phyloP scores from a whole-genome alignment of 2,888 invertebrate species.

The Andrena fulva region DNA sequence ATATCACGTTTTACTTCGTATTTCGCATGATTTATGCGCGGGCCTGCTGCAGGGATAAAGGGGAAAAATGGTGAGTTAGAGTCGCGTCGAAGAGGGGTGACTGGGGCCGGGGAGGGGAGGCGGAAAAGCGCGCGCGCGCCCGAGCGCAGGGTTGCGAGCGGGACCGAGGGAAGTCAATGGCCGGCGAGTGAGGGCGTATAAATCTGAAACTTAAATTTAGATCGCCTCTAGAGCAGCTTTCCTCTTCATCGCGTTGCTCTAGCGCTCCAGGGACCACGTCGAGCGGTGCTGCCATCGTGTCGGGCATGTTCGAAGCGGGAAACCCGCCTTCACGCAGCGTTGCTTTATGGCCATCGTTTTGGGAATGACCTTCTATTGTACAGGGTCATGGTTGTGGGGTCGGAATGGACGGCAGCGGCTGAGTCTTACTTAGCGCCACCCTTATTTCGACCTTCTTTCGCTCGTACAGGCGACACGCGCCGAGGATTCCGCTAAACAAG shows the following conservation, averaged over 20 bases:
- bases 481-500: background rate
- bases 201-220: slow-evolving; percentile 81
- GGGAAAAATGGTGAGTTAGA: slow-evolving; percentile 46
- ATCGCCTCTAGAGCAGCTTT: slow-evolving; percentile 68
- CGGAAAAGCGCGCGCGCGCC: slow-evolving; percentile 28
- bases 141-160: slow-evolving; percentile 64
- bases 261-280: slow-evolving; percentile 10
- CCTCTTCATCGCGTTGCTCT: slow-evolving; percentile 43
- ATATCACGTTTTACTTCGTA: slow-evolving; percentile 40
- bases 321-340: slow-evolving; percentile 1
- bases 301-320: slow-evolving; percentile 10
- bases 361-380: slow-evolving; percentile 6
- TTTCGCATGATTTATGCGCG: slow-evolving; percentile 35
- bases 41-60: slow-evolving; percentile 41
- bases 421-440: background rate
- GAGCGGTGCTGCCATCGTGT: slow-evolving; percentile 69
- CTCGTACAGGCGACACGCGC: background rate
- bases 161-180: slow-evolving; percentile 75
- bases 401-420: background rate
- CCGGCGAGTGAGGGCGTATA: slow-evolving; percentile 77
- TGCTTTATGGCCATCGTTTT: slow-evolving; percentile 24
- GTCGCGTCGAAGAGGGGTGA: slow-evolving; percentile 21
- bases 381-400: slow-evolving; percentile 24
- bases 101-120: slow-evolving; percentile 2
- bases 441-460: background rate